phyloP scores from a whole-genome alignment of 2,797 vertebrate genomes.

The Sitta carolinensis region DNA sequence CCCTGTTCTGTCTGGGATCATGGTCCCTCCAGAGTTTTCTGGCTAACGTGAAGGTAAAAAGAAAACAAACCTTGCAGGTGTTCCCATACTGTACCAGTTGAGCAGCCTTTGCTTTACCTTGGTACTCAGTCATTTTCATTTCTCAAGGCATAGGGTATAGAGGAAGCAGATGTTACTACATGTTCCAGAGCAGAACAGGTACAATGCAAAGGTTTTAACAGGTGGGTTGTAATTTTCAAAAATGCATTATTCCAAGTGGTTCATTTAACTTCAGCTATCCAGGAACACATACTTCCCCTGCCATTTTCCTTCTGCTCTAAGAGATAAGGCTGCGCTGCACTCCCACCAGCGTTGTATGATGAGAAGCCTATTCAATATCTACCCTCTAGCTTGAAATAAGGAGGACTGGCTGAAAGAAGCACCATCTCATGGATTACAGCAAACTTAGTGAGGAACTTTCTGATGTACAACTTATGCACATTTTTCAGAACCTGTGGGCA shows the following conservation, averaged over 20 bases:
- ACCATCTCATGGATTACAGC: background rate
- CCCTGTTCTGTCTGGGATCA: background rate
- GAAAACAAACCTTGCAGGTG: conserved; percentile 17
- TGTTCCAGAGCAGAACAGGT: conserved; percentile 4
- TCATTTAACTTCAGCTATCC: conserved; percentile 22
- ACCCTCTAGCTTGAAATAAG: background rate
- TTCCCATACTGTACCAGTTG: background rate
- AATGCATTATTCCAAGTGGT: background rate
- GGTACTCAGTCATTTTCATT: background rate
- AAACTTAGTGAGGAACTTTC: background rate
- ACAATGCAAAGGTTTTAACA: conserved; percentile 27
- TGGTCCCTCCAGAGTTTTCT: background rate
- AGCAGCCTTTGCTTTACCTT: conserved; percentile 2
- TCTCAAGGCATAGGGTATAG: background rate
- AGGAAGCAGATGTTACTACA: background rate
- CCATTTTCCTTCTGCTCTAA: background rate
- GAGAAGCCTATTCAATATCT: background rate
- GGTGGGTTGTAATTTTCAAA: background rate
- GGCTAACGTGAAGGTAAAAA: background rate
- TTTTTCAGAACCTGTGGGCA: background rate
- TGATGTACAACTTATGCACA: background rate
- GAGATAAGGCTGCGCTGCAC: background rate
- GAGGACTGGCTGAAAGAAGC: background rate
- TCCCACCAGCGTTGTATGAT: accelerated
- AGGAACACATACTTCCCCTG: background rate